Base-by-base conservation (phyloP, 2,888 invertebrate genomes). In the Cetonia aurata region DNA sequence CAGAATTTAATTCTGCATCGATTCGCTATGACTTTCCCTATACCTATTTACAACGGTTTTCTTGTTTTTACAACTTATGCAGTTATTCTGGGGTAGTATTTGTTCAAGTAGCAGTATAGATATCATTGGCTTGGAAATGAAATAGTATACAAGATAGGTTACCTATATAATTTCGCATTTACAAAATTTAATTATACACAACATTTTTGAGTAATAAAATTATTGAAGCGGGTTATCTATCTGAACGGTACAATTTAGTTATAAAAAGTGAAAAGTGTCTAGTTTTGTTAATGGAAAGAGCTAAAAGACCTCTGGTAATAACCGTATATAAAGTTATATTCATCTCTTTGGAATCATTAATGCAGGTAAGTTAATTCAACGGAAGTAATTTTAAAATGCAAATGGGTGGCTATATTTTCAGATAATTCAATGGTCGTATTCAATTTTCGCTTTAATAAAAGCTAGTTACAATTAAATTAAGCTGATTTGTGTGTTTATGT, bases 111-210 rank as follows among this genome's bases (percentile, higher is more conserved):
- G 41, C 60, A n/a, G 42, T 55, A 10, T 62, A n/a, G n/a, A n/a
- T n/a, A 69, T 46, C 62, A 62, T 33, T 69, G 62, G 62, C 53
- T 69, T 10, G 69, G 69, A 6, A 69, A 69, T 31, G 69, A 69
- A 60, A 69, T 69, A 4, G n/a, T 46, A 3, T 53, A 55, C 17
- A 69, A 62, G 60, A 62, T 62, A 62, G 13, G 25, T 15, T n/a
- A n/a, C n/a, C n/a, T n/a, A n/a, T n/a, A n/a, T n/a, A n/a, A n/a
- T 6, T 44, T 25, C 1, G 8, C 6, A 19, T 19, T 17, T 13
- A n/a, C 25, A 25, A 2, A 12, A 4, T 59, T 6, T 59, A 44
- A 59, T 9, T 17, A 31, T 9, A 17, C 8, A 17, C 13, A 31
- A 48, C 9, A 31, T 60, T 42, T 44, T 44, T 56, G 67, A 67